These are phyloP conservation scores for Malthinus seriepunctatus DNA, from an alignment of 2,888 invertebrate species.

Conservation along the genomic window DNA sequence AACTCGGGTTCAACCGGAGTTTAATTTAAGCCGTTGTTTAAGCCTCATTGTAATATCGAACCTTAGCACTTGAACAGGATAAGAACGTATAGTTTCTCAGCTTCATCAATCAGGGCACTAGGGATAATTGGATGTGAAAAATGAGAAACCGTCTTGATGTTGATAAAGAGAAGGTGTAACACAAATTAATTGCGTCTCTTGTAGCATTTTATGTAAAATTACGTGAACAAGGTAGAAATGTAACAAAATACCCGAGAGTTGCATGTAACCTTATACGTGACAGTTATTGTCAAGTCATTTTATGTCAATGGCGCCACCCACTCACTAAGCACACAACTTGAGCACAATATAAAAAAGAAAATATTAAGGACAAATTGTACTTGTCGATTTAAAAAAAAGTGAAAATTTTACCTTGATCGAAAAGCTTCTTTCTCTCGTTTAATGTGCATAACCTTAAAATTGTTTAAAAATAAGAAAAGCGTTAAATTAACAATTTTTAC, in stretches of 20 bases:
- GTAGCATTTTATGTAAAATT: conserved; percentile 9
- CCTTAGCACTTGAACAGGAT: too few relatives aligned
- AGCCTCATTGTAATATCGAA: too few relatives aligned
- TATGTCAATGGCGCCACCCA: conserved; percentile 26
- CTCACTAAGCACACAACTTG: conserved; percentile 10
- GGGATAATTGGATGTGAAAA: too few relatives aligned
- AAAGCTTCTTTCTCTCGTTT: conserved; percentile 2
- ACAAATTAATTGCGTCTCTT: conserved; percentile 11
- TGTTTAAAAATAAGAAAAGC: neutral
- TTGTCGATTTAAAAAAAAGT: neutral
- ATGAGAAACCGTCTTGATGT: too few relatives aligned
- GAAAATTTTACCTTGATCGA: conserved; percentile 4
- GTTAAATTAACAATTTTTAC: neutral
- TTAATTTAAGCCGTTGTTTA: too few relatives aligned
- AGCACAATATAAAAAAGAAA: neutral
- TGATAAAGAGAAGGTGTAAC: too few relatives aligned
- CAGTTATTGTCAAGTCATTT: conserved; percentile 23
- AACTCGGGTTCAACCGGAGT: too few relatives aligned
- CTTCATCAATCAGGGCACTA: too few relatives aligned
- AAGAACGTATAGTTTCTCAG: too few relatives aligned
- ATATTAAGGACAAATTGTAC: conserved; percentile 4
- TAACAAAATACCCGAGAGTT: conserved; percentile 15
- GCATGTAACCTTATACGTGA: conserved; percentile 19
- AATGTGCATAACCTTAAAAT: conserved; percentile 1
- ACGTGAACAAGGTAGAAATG: conserved; percentile 13